Evolutionary conservation across 2,888 invertebrate genomes (phyloP), one percentile per base, ranked within the genome.

Genomic region (Thereva nobilitata): DNA sequence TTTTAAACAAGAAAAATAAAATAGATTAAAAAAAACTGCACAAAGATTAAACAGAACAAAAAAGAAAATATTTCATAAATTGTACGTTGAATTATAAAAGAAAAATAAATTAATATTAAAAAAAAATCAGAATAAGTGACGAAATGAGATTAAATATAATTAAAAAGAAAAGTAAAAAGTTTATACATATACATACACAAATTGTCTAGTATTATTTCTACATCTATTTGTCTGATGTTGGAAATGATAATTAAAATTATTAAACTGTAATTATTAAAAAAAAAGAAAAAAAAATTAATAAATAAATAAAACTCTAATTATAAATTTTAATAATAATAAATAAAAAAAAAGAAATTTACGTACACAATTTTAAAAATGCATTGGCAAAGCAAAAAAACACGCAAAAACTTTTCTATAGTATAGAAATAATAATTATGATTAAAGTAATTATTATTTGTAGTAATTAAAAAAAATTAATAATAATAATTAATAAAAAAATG

Each of bases 151-250:
- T 59, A 59, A 52, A 35, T 8, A 37, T 38, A 37, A 41, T 23
- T 9, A 64, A 41, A 42, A 23, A 23, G 23, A 23, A 23, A 23
- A 23, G 23, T 23, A 23, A 23, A n/a, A 23, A 23, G 23, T 23
- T 23, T 23, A 23, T 23, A 23, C 23, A 23, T 23, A 23, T 2
- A 23, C 23, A 23, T 54, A 34, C 41, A 54, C 55, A 54, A 54
- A 35, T 54, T 54, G 47, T 64, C 55, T 52, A 47, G 41, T 47
- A 49, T 40, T 52, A 50, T 66, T 59, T 67, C 66, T 64, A 66
- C 68, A 68, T 68, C 68, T 68, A 64, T 68, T 68, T 61, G 68
- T 68, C 66, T 68, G 68, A 68, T 68, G 68, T 56, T 55, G 50
- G 68, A 45, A 64, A 63, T 59, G 34, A 56, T 38, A 50, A 54